phyloP scores from a whole-genome alignment of 2,888 invertebrate genomes.

The Tholera decimalis region DNA sequence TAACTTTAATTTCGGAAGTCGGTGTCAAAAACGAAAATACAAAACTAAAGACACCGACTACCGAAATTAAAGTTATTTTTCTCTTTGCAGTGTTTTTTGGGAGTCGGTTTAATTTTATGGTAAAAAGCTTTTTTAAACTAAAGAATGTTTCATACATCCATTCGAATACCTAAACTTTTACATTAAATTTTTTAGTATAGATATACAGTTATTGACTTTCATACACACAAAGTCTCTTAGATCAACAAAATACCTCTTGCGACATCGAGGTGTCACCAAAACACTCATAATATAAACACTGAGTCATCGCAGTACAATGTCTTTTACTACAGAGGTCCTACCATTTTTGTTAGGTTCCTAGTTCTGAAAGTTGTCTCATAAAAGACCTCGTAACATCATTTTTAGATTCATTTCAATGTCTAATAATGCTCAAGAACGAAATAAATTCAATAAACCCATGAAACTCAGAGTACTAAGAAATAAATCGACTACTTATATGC shows the following conservation, averaged over 20 bases:
- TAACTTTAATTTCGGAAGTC: too few species aligned
- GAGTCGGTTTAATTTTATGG: too few species aligned
- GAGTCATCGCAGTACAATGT: conserved; percentile 23
- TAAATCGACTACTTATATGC: conserved; percentile 14
- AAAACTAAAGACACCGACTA: too few species aligned
- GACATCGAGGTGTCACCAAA: conserved; percentile 6
- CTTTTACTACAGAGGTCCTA: conserved; percentile 37
- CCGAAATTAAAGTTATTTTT: too few species aligned
- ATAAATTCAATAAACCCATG: conserved; percentile 49
- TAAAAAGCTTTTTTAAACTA: too few species aligned
- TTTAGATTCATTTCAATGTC: conserved; percentile 39
- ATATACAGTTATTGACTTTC: too few species aligned
- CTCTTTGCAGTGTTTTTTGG: too few species aligned
- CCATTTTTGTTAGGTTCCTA: conserved; percentile 27
- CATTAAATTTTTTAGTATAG: too few species aligned
- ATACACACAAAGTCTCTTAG: too few species aligned
- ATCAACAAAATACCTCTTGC: not conserved
- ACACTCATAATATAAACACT: conserved; percentile 29
- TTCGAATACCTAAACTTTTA: too few species aligned
- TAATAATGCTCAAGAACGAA: conserved; percentile 31
- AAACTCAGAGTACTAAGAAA: conserved; percentile 8
- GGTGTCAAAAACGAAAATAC: too few species aligned
- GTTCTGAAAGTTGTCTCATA: conserved; percentile 54
- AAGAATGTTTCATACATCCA: too few species aligned
- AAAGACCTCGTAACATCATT: conserved; percentile 49